Evolutionary conservation across 2,888 invertebrate genomes (phyloP).

Genomic region (Nomada hirtipes): DNA sequence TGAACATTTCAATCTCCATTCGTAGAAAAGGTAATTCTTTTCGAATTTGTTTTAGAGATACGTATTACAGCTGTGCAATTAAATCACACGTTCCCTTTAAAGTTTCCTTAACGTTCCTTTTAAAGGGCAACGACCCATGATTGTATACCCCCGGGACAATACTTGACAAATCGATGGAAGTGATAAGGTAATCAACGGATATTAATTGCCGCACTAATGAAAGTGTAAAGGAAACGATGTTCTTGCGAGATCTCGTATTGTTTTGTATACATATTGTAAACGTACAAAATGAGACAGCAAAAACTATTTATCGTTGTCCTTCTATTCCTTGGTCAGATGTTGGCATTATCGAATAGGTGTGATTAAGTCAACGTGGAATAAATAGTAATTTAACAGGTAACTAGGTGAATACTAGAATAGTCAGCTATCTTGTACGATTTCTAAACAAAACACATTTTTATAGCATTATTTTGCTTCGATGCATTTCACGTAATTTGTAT

Average conservation of each 20-base stretch:
- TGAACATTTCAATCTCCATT: too few relatives aligned
- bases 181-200: constrained; percentile 28
- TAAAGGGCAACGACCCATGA: constrained; percentile 19
- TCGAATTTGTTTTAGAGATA: not conserved
- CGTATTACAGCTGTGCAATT: not conserved
- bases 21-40: too few relatives aligned
- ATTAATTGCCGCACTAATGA: constrained; percentile 46
- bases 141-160: constrained; percentile 1
- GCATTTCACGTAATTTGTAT: too few relatives aligned
- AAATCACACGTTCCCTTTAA: not conserved
- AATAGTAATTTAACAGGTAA: constrained; percentile 35
- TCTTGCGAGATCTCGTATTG: not conserved
- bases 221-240: constrained; percentile 16
- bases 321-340: constrained; percentile 30
- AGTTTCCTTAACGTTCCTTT: not conserved
- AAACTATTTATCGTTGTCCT: constrained; percentile 33
- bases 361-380: constrained; percentile 30
- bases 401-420: not conserved
- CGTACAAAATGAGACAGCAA: constrained; percentile 37
- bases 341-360: constrained; percentile 41
- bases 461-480: too few relatives aligned
- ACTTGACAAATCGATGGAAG: constrained; percentile 19
- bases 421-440: not conserved
- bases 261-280: constrained; percentile 14
- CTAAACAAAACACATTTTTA: not conserved